Evolutionary conservation across 2,113 vertebrate genomes (phyloP), one percentile per base, ranked within the genome.

Genomic region (Ifrita kowaldi): DNA sequence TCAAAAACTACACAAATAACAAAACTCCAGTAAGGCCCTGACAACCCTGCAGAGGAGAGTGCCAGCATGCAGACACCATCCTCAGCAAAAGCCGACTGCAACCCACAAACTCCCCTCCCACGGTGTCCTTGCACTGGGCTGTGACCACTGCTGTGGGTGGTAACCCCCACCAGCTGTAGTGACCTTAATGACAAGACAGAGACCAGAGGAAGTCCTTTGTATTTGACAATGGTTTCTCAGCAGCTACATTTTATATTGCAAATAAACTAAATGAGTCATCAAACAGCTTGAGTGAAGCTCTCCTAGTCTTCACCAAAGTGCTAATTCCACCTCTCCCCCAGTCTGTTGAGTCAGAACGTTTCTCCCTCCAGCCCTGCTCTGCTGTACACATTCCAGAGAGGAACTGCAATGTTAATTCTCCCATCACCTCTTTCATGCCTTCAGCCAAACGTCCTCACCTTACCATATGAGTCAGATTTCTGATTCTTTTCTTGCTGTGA

Each of bases 51-150:
- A 1, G 30, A 67, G n/a, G 20, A 65, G 17, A 52, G 32, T 7
- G 57, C 27, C 24, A 10, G 27, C 3, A 1, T 7, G 35, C 27
- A 64, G 70, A 27, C 22, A 28, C 2, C 0, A n/a, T 10, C 55
- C 75, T 79, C 12, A 7, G 32, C 64, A 68, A 79, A 78, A 83
- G 53, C 21, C 8, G 11, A 42, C 32, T 9, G 52, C 79, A 68
- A n/a, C 39, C 23, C 47, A 39, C 20, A 15, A 37, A 28, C 30
- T 47, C 23, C 22, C 15, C 20, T 79, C n/a, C 28, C 35, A 27
- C 3, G 1, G 35, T 3, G 7, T 41, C 65, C 71, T 57, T 33
- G 68, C 33, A 6, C 0, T 22, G 28, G 52, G 41, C 55, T 37
- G 26, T 30, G 59, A 42, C 65, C 71, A 68, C 33, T 53, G 50